These are phyloP conservation scores for Calephelis perditalis DNA, from an alignment of 2,888 invertebrate genomes.

Conservation along the genomic window DNA sequence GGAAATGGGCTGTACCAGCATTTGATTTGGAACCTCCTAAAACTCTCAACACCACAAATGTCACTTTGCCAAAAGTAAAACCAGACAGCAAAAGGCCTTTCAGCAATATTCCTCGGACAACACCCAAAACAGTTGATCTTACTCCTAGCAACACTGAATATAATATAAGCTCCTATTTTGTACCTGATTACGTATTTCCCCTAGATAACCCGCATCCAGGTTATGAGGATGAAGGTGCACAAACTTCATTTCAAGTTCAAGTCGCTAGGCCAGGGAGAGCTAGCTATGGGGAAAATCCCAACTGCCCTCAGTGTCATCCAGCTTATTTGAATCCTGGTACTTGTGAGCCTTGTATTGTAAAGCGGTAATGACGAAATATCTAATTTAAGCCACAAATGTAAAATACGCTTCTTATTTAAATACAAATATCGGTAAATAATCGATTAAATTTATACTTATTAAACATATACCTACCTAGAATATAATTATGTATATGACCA, in stretches of 20 bases:
- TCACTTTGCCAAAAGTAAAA: slow-evolving; percentile 39
- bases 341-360: slow-evolving; percentile 81
- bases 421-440: background rate
- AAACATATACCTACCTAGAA: too few relatives aligned
- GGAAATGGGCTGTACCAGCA: slow-evolving; percentile 82
- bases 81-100: slow-evolving; percentile 51
- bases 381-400: background rate
- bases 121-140: slow-evolving; percentile 43
- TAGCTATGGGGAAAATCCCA: slow-evolving; percentile 78
- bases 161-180: slow-evolving; percentile 77
- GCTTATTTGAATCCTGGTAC: slow-evolving; percentile 79
- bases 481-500: too few relatives aligned
- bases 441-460: background rate
- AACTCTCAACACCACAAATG: slow-evolving; percentile 52
- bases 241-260: slow-evolving; percentile 80
- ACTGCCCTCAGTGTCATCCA: slow-evolving; percentile 81
- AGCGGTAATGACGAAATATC: slow-evolving; percentile 46
- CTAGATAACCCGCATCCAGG: slow-evolving; percentile 79
- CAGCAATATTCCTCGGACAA: slow-evolving; percentile 49
- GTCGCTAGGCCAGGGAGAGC: slow-evolving; percentile 63
- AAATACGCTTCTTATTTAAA: slow-evolving; percentile 6
- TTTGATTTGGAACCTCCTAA: slow-evolving; percentile 78
- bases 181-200: slow-evolving; percentile 80
- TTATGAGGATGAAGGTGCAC: slow-evolving; percentile 71
- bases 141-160: slow-evolving; percentile 65